These are phyloP conservation scores for Steinernema carpocapsae DNA, from an alignment of 2,888 invertebrate genomes.

Conservation along the genomic window DNA sequence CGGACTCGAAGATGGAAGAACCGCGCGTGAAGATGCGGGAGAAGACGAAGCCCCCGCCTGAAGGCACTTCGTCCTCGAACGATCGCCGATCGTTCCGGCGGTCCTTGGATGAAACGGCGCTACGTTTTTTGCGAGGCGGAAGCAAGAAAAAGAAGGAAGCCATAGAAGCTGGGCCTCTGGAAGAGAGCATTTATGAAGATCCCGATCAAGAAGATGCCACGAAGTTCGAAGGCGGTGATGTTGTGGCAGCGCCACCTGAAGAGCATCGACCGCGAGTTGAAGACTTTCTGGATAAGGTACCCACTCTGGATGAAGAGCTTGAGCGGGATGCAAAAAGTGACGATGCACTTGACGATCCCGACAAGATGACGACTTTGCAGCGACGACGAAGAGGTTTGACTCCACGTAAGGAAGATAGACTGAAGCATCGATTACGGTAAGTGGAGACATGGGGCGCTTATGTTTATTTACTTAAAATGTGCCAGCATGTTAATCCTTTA, in stretches of 20 bases:
- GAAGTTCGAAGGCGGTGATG: too few relatives aligned
- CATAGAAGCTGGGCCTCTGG: background rate
- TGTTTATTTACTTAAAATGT: background rate
- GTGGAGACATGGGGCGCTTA: background rate
- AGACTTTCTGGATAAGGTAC: background rate
- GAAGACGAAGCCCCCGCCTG: conserved; percentile 3
- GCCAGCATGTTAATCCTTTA: conserved; percentile 1
- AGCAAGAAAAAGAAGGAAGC: background rate
- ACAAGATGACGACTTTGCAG: conserved; percentile 18
- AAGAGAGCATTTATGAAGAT: conserved; percentile 1
- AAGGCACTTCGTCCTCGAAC: background rate
- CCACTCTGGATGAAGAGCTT: conserved; percentile 4
- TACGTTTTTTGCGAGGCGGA: background rate
- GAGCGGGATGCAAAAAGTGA: background rate
- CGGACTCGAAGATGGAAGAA: background rate
- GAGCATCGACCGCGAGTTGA: background rate
- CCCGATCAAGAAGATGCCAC: background rate
- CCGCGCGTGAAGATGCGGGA: conserved; percentile 18
- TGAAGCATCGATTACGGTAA: conserved; percentile 29
- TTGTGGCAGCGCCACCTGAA: too few relatives aligned
- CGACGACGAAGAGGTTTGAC: conserved; percentile 21
- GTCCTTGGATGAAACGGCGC: conserved; percentile 11
- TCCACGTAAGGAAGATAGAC: conserved; percentile 21
- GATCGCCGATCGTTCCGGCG: background rate
- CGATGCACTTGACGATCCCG: background rate